Base-by-base conservation (phyloP, 2,797 vertebrate species). In the Champsocephalus gunnari region DNA sequence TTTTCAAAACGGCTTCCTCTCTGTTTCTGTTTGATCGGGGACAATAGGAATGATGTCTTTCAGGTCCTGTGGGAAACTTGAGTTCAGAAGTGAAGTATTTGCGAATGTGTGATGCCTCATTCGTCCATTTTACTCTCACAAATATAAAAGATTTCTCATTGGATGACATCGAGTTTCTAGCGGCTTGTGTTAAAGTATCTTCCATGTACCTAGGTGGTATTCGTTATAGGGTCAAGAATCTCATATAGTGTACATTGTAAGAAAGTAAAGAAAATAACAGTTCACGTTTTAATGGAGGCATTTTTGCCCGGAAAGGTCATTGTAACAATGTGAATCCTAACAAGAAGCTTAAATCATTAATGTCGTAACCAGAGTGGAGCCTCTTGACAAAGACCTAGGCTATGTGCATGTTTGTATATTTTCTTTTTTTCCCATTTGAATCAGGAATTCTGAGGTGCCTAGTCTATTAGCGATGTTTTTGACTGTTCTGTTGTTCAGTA, bases 1-100 rank as follows among this genome's bases (percentile, higher is more conserved):
- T 90, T 93, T 92, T 90, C 79, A 92, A 81, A 78, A 65, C 45
- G 0, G 75, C 87, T 91, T 90, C 90, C 89, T 92, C 68, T 80
- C 21, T 7, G n/a, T 61, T 61, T 81, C 67, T 84, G 62, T 90
- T 87, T 88, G 67, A 87, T 86, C 73, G 0, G 21, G 66, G 69
- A 88, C 84, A 88, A 88, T 87, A 62, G 81, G 66, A 81, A 51
- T 62, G 57, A 81, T 86, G 82, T 68, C 72, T 75, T 83, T 76
- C 58, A 80, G 55, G 77, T 81, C 80, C 81, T 43, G 57, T 69
- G 80, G 78, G 77, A 88, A 55, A 45, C 62, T 34, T 21, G 17
- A 73, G 13, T 34, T 67, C 68, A 82, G 21, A 80, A 78, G 63
- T 77, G 65, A 72, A 63, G 80, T 11, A 53, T 69, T 71, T 78